Base-by-base conservation (phyloP, 2,113 vertebrate species). In the Toxotes chatareus region DNA sequence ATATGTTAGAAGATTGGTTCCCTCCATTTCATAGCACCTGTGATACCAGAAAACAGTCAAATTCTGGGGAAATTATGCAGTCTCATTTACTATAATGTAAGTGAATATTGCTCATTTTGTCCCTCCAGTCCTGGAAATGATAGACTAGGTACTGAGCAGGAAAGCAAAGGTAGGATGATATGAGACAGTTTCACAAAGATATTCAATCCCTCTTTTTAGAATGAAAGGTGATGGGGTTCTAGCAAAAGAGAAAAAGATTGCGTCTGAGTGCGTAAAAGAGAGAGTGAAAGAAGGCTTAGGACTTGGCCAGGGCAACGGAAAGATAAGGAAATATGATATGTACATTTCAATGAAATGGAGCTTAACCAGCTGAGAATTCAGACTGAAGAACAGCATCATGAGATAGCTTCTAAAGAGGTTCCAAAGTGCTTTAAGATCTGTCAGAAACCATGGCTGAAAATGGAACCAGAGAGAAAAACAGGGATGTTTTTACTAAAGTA, bases 301-400 rank as follows among this genome's bases (percentile, higher is more conserved):
- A 31, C 51, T 86, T 36, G 83, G 53, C 63, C 7, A 10, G 64
- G 57, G 70, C 62, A 84, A 59, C 47, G 65, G 53, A 68, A 49
- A 78, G 73, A 82, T 88, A 36, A 83, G 49, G 68, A 70, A 83
- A 70, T 72, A 51, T 75, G 65, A 70, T 82, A 78, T 49, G 59
- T 76, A 80, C 76, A 76, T 75, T 76, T 79, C 56, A 77, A 49
- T 44, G 47, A 82, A 84, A 78, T 55, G 42, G 36, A 81, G 76
- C 53, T 79, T 51, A 80, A 77, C 56, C 36, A 71, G 79, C 68
- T 27, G 34, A 51, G 64, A 38, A 63, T 80, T 84, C 36, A 60
- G 38, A 27, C 31, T 56, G 38, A 55, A 67, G 72, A 64, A 59
- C 1, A n/a, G 76, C 32, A 69, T 72, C 40, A 49, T 49, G 10